Evolutionary conservation across 2,888 invertebrate species (phyloP).

Genomic region (Drosophila kambysellisi): DNA sequence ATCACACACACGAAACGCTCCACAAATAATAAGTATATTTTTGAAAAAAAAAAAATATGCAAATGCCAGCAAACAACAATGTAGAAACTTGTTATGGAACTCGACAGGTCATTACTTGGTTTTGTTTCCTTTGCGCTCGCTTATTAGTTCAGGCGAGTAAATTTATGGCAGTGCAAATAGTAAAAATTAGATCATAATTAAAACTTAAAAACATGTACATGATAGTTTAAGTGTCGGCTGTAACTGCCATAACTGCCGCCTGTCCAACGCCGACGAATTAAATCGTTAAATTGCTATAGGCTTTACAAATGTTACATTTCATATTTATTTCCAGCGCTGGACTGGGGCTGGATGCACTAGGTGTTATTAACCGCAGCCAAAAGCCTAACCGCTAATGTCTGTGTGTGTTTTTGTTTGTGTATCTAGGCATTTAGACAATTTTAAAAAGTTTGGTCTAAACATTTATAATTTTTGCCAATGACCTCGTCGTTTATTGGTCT

Average conservation of each 20-base stretch:
- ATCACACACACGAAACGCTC: slow-evolving; percentile 14
- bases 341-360: slow-evolving; percentile 38
- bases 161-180: slow-evolving; percentile 54
- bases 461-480: slow-evolving; percentile 75
- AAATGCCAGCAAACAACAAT: slow-evolving; percentile 10
- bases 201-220: slow-evolving; percentile 68
- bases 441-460: slow-evolving; percentile 73
- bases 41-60: slow-evolving; percentile 2
- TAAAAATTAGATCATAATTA: slow-evolving; percentile 71
- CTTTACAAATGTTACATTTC: slow-evolving; percentile 23
- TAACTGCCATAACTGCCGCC: slow-evolving; percentile 38
- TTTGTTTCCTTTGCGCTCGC: slow-evolving; percentile 13
- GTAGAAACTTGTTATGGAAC: neutral
- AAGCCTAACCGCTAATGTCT: slow-evolving; percentile 10
- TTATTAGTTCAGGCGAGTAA: no score
- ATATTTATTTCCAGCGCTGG: slow-evolving; percentile 41
- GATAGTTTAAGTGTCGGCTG: slow-evolving; percentile 65
- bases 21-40: slow-evolving; percentile 37
- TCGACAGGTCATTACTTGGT: neutral
- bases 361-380: slow-evolving; percentile 43
- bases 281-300: slow-evolving; percentile 15
- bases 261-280: slow-evolving; percentile 22
- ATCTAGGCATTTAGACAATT: slow-evolving; percentile 49
- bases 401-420: slow-evolving; percentile 9
- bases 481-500: slow-evolving; percentile 66